Percentiles rank a stretch among this genome's conserved stretches.
These are phyloP conservation scores for Blastobasis lacticolella DNA, from an alignment of 2,888 invertebrate genomes.

Conservation along the genomic window DNA sequence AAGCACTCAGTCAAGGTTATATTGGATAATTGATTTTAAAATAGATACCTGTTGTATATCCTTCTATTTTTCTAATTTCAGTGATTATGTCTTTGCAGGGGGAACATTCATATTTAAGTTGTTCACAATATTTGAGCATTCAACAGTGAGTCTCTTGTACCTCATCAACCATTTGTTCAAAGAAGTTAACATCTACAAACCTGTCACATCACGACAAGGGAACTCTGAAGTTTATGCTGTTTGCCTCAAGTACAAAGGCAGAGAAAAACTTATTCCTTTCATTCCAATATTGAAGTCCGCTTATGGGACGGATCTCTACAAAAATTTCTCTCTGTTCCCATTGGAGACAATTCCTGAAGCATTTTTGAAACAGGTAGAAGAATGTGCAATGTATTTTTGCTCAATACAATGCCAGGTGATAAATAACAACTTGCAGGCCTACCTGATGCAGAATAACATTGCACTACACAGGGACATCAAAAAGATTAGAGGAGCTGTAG, in stretches of 20 bases:
- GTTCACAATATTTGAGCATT: constrained; percentile 91
- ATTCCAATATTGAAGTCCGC: constrained; percentile 53
- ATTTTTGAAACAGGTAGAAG: constrained; percentile 78
- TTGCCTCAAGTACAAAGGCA: constrained; percentile 77
- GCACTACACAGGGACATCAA: constrained; percentile 54
- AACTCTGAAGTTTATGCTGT: constrained; percentile 95
- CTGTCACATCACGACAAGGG: constrained; percentile 93
- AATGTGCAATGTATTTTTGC: constrained; percentile 79
- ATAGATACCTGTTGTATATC: constrained; percentile 1
- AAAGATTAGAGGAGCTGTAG: constrained; percentile 62
- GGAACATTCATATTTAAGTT: constrained; percentile 90
- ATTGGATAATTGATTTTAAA: not conserved
- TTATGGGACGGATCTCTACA: constrained; percentile 55
- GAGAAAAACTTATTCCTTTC: constrained; percentile 43
- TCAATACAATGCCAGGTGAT: constrained; percentile 79
- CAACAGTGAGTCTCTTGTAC: constrained; percentile 86
- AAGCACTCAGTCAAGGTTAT: constrained; percentile 76
- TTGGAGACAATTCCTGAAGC: constrained; percentile 71
- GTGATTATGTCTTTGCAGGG: constrained; percentile 48
- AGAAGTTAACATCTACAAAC: constrained; percentile 86
- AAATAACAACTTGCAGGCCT: constrained; percentile 77
- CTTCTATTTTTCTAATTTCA: not conserved
- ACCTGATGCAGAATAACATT: constrained; percentile 62
- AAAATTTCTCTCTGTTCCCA: constrained; percentile 72
- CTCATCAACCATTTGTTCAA: constrained; percentile 84